Base-by-base conservation (phyloP, 1,140 invertebrate genomes). In the Bombus pascuorum region DNA sequence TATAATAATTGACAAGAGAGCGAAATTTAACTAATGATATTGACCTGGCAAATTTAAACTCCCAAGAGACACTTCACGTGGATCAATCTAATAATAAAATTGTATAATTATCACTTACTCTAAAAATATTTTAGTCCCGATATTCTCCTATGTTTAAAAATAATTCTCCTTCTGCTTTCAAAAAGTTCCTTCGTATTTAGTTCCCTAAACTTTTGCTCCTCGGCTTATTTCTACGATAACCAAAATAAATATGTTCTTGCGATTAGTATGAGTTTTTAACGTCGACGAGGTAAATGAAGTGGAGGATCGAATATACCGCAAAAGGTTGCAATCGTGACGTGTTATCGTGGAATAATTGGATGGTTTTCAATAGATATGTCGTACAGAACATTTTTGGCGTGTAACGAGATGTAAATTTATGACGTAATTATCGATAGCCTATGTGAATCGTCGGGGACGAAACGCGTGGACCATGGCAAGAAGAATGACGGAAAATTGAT, bases 391-490 rank as follows among this genome's bases (percentile, higher is more conserved):
- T 80, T 85, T 85, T 85, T 44, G 76, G 83, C 77, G 83, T 72
- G 83, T 85, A 85, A 85, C 83, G 83, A 85, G 77, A 85, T 85
- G 83, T 85, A 80, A 85, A 85, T 85, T 85, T 85, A 85, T 85
- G 53, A 70, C 83, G 83, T 42, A 85, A 85, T 85, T 85, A 85
- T 85, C 83, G 83, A 72, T 62, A 72, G 76, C 57, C 53, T 85
- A 85, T 80, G 83, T 85, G 80, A 85, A 85, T 85, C 57, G 83
- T 85, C 68, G 32, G 59, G 34, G 2, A 28, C 59, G 73, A 72
- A 71, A 59, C 42, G 73, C 32, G 53, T 0, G 15, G 25, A 37
- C 62, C 34, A 53, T 47, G 9, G 65, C 75, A 85, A 85, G 83
- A 85, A 85, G 83, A 85, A 85, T 85, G 77, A 85, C 83, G 83